A percentile compares a stretch with the other conserved stretches of the same genome.
Conservation (phyloP, 2,888 invertebrate genomes). For the Melipona beecheii region DNA sequence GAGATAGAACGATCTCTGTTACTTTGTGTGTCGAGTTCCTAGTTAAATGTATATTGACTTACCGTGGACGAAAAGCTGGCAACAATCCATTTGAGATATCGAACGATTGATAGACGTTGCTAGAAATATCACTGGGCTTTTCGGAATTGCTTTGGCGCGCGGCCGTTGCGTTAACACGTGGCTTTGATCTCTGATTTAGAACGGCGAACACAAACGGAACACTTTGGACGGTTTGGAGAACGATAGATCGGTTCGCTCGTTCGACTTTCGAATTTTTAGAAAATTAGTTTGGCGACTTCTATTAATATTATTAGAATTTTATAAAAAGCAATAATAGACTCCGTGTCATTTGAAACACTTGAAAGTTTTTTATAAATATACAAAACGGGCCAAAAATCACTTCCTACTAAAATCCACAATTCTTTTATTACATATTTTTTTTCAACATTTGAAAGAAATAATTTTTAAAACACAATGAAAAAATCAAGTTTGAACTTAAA, state of each 20-base stretch:
- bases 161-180: not conserved
- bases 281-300: too few species aligned
- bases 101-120: not conserved
- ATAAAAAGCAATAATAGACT: too few species aligned
- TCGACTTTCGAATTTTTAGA: not conserved
- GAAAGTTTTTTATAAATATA: too few species aligned
- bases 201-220: not conserved
- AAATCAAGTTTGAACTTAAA: too few species aligned
- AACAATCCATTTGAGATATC: not conserved
- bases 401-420: too few species aligned
- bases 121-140: not conserved
- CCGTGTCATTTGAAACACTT: too few species aligned
- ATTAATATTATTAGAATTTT: too few species aligned
- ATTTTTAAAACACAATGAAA: too few species aligned
- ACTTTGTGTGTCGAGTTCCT: conserved; percentile 10
- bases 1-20: conserved; percentile 21
- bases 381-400: too few species aligned
- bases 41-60: not conserved
- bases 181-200: not conserved
- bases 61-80: not conserved
- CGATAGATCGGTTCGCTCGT: not conserved
- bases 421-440: too few species aligned
- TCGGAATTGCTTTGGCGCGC: not conserved
- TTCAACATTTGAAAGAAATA: too few species aligned
- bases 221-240: not conserved